Evolutionary conservation across 1,140 invertebrate genomes (phyloP), one percentile per base, ranked within the genome.

Genomic region (Bradysia coprophila): DNA sequence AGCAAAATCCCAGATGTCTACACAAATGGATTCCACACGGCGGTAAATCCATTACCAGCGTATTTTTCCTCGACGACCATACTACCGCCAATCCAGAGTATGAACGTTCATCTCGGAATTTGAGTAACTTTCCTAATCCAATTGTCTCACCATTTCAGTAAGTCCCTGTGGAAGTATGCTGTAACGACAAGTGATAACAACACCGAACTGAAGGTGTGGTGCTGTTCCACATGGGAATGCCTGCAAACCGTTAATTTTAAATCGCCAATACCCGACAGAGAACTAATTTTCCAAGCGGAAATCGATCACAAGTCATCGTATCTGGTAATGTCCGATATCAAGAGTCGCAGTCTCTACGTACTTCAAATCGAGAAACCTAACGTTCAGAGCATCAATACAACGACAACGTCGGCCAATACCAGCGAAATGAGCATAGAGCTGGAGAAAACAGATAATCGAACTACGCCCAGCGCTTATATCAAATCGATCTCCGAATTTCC

Each of bases 51-150:
- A 68, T 96, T 31, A 82, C 79, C 11, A 86, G 75, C 16, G 62
- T 96, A 1, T 86, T 88, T 55, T 95, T 96, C 61, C 71, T 95
- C 2, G 92, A 96, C 61, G 88, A 95, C 62, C 80, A 90, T 51
- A 81, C 82, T 53, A 74, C 78, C 51, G 76, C 74, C 43, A 76
- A 76, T 52, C 68, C 81, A 23, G 82, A 90, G 86, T 91, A 66
- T 81, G 83, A 36, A n/a, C n/a, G n/a, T n/a, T n/a, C n/a, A n/a
- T n/a, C n/a, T n/a, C n/a, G n/a, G n/a, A n/a, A n/a, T n/a, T n/a
- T n/a, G n/a, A n/a, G n/a, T n/a, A n/a, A n/a, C n/a, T n/a, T n/a
- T n/a, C n/a, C n/a, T n/a, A n/a, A n/a, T n/a, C n/a, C 18, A 36
- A 11, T 9, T n/a, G 18, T 36, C 6, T 5, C 18, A 36, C 10